A percentile compares a stretch with the other conserved stretches of the same genome.
phyloP scores from a whole-genome alignment of 2,113 vertebrate genomes.

The Lamprotornis superbus region DNA sequence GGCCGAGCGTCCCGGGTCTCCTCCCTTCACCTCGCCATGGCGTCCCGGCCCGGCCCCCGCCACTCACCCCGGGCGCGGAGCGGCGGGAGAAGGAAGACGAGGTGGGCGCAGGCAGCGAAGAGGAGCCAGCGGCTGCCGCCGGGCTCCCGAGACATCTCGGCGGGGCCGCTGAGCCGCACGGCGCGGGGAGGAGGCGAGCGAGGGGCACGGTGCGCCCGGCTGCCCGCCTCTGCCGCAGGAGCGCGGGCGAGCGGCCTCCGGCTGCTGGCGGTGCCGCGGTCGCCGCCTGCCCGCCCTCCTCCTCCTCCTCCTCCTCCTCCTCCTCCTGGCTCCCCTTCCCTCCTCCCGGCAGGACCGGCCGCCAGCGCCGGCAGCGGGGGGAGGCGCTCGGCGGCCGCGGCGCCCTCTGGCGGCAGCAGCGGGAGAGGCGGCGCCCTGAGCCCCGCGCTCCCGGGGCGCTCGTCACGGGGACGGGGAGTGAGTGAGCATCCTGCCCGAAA shows the following conservation, averaged over 20 bases:
- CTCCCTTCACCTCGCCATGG: not conserved
- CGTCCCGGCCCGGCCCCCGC: not conserved
- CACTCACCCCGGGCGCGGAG: constrained; percentile 49
- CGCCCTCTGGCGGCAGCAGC: constrained; percentile 14
- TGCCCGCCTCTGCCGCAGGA: not conserved
- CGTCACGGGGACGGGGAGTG: too few species aligned
- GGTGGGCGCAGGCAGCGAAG: not conserved
- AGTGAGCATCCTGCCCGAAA: accelerated
- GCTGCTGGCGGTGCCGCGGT: not conserved
- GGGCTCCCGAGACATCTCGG: constrained; percentile 20
- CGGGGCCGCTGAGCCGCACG: not conserved
- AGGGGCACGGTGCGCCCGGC: not conserved
- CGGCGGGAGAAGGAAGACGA: not conserved
- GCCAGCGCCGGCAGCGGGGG: not conserved
- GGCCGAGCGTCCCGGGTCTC: not conserved
- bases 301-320: not conserved
- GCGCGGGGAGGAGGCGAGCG: not conserved
- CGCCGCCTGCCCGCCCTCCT: not conserved
- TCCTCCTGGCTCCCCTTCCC: not conserved
- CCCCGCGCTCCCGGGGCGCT: not conserved
- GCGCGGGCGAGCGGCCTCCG: constrained; percentile 23
- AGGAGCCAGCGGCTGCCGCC: not conserved
- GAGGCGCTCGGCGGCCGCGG: not conserved
- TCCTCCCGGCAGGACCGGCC: not conserved
- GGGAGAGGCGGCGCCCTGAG: not conserved